These are phyloP conservation scores for Drosophila melanosoma DNA, from an alignment of 2,888 invertebrate species.

Conservation along the genomic window DNA sequence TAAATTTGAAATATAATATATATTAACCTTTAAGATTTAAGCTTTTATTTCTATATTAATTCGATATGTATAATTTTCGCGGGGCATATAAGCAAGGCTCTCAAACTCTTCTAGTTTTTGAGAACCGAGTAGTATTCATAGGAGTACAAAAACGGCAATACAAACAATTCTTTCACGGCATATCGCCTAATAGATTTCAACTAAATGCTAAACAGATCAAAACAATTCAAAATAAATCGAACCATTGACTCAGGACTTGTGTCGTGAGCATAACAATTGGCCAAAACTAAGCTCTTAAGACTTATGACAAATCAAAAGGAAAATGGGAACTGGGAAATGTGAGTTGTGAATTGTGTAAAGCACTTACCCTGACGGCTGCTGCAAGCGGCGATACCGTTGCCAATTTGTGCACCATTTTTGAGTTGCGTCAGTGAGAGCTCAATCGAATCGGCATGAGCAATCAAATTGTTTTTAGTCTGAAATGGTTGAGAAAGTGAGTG, in stretches of 20 bases:
- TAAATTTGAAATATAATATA: neutral
- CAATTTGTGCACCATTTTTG: conserved; percentile 67
- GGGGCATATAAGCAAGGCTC: neutral
- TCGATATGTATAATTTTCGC: neutral
- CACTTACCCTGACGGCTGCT: conserved; percentile 76
- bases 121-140: neutral
- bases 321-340: conserved; percentile 1
- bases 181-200: neutral
- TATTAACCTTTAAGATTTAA: neutral
- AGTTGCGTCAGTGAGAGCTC: conserved; percentile 83
- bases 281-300: conserved; percentile 26
- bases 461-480: conserved; percentile 84
- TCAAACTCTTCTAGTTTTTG: neutral
- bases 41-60: no score
- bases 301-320: conserved; percentile 13
- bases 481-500: conserved; percentile 18
- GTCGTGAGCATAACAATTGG: neutral
- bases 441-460: conserved; percentile 83
- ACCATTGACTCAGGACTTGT: conserved; percentile 17
- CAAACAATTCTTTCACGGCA: neutral
- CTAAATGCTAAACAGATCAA: neutral
- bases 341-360: conserved; percentile 6
- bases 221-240: neutral
- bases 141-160: neutral
- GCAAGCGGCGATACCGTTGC: conserved; percentile 46